Evolutionary conservation across 1,140 invertebrate genomes (phyloP).

Genomic region (Bombus ignitus): DNA sequence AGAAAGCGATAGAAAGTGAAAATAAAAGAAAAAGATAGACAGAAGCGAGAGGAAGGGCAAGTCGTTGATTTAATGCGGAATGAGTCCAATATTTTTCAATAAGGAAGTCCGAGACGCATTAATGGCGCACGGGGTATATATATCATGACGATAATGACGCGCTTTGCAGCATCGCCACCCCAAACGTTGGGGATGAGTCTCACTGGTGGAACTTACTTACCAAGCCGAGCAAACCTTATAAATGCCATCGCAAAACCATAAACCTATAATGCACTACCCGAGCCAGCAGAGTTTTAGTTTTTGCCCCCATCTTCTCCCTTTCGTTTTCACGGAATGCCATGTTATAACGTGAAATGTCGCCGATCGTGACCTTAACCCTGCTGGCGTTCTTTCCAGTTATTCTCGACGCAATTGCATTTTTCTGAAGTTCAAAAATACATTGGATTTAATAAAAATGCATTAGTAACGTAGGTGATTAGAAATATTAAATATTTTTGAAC

Average conservation of each 20-base stretch:
- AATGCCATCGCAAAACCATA: constrained; percentile 75
- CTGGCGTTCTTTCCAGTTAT: too few relatives aligned
- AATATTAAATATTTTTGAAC: too few relatives aligned
- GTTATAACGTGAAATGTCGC: not conserved
- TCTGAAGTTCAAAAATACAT: too few relatives aligned
- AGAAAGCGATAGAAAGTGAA: constrained; percentile 25
- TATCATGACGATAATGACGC: constrained; percentile 75
- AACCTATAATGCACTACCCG: constrained; percentile 75
- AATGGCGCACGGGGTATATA: constrained; percentile 70
- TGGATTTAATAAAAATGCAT: too few relatives aligned
- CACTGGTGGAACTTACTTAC: constrained; percentile 61
- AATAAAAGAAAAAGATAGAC: not conserved
- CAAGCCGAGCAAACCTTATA: constrained; percentile 76
- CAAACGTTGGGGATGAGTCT: constrained; percentile 29
- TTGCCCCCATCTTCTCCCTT: constrained; percentile 45
- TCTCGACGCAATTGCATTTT: too few relatives aligned
- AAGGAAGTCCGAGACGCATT: constrained; percentile 71
- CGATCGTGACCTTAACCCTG: not conserved
- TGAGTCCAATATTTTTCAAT: constrained; percentile 77
- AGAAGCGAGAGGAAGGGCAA: not conserved
- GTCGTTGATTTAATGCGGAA: constrained; percentile 68
- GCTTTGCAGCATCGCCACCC: constrained; percentile 58
- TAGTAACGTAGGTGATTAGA: too few relatives aligned
- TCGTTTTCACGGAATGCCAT: constrained; percentile 34
- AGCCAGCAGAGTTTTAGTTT: constrained; percentile 35